Base-by-base conservation (phyloP, 1,140 invertebrate species). In the Lepidostoma basale region DNA sequence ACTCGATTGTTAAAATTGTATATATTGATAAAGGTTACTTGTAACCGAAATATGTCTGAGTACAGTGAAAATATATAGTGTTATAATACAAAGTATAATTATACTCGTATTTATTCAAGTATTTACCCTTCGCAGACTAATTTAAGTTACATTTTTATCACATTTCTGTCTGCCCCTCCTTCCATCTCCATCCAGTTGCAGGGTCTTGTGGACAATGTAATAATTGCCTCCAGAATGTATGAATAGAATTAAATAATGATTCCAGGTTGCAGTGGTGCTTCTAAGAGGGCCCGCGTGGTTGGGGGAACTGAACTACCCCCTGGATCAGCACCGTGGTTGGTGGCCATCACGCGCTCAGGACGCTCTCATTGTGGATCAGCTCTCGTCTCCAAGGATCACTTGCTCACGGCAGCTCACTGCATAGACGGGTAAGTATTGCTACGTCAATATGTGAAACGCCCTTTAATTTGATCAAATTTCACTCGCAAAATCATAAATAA, bases 401-500 rank as follows among this genome's bases (percentile, higher is more conserved):
- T 83, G 39, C 77, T 83, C 45, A 82, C 82, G 6, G 82, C 82
- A 4, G 79, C 82, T 14, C 82, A 83, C 66, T 83, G 82, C 69
- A 76, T 83, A 14, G 76, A 80, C 54, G 81, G 79, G 81, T 82
- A 71, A 77, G 78, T 76, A 10, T 45, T 49, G 8, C n/a, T n/a
- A n/a, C n/a, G n/a, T n/a, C n/a, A n/a, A n/a, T n/a, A n/a, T n/a
- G n/a, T n/a, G n/a, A n/a, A n/a, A n/a, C n/a, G n/a, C n/a, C n/a
- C n/a, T n/a, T n/a, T n/a, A n/a, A n/a, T n/a, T n/a, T n/a, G n/a
- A n/a, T n/a, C n/a, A 36, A 36, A 36, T 6, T n/a, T n/a, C n/a
- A n/a, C n/a, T n/a, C n/a, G n/a, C n/a, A n/a, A n/a, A n/a, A n/a
- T n/a, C n/a, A n/a, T n/a, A n/a, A n/a, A n/a, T n/a, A n/a, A n/a